Evolutionary conservation across 2,888 invertebrate species (phyloP).

Genomic region (Candidula unifasciata): DNA sequence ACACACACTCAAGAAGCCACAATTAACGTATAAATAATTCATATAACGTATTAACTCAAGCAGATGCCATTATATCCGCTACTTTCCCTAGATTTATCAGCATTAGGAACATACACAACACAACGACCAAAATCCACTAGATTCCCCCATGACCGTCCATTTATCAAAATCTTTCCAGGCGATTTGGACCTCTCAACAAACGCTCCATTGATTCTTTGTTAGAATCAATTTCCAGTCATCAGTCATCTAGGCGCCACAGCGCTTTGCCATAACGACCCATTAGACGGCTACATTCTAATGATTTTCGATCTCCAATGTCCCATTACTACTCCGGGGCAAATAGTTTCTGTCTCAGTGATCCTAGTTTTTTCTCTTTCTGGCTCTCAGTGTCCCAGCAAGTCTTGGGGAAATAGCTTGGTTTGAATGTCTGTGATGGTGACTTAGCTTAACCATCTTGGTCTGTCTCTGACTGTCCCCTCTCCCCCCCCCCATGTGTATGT

Average conservation of each 20-base stretch:
- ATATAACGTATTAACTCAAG: neutral
- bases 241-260: neutral
- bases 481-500: neutral
- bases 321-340: constrained; percentile 1
- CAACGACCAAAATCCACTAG: neutral
- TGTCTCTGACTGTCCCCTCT: neutral
- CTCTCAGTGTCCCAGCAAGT: neutral
- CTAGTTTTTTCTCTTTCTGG: neutral
- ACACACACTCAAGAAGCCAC: too few species aligned
- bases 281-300: constrained; percentile 7
- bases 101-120: neutral
- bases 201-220: constrained; percentile 27
- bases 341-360: neutral
- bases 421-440: too few species aligned
- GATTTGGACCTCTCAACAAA: constrained; percentile 8
- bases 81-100: neutral
- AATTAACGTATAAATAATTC: too few species aligned
- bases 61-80: neutral
- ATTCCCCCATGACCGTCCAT: neutral
- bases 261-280: neutral
- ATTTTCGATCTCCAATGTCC: neutral
- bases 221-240: constrained; percentile 27
- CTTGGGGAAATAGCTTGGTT: neutral
- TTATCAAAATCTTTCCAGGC: constrained; percentile 32
- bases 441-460: neutral